Percentiles rank a stretch among this genome's conserved stretches.
Evolutionary conservation across 1,140 invertebrate species (phyloP).

Genomic region (Galendromus occidentalis): DNA sequence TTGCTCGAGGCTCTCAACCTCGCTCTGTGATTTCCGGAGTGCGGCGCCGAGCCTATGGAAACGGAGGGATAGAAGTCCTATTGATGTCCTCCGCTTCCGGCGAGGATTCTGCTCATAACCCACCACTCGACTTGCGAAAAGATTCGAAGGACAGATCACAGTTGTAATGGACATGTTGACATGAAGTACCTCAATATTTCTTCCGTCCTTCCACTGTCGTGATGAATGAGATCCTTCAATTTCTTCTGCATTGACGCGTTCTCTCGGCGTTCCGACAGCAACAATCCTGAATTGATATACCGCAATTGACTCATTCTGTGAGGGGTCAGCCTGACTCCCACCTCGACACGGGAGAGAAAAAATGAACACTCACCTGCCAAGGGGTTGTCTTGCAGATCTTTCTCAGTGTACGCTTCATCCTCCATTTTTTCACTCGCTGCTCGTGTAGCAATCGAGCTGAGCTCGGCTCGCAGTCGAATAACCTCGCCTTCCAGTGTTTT

Average conservation of each 20-base stretch:
- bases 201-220: background rate
- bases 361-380: background rate
- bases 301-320: background rate
- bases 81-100: no score
- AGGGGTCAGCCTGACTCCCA: background rate
- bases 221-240: background rate
- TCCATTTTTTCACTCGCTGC: background rate
- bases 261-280: background rate
- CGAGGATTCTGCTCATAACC: no score
- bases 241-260: background rate
- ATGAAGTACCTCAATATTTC: background rate
- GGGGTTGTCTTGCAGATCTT: background rate
- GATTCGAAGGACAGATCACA: no score
- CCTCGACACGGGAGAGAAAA: background rate
- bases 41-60: background rate
- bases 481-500: background rate
- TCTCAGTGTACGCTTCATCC: background rate
- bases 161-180: no score
- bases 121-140: no score
- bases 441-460: background rate
- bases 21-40: background rate
- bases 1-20: background rate
- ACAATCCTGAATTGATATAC: background rate
- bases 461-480: background rate
- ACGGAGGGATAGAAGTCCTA: no score